Conservation (phyloP, 2,888 invertebrate genomes). For the Polyploca ridens region DNA sequence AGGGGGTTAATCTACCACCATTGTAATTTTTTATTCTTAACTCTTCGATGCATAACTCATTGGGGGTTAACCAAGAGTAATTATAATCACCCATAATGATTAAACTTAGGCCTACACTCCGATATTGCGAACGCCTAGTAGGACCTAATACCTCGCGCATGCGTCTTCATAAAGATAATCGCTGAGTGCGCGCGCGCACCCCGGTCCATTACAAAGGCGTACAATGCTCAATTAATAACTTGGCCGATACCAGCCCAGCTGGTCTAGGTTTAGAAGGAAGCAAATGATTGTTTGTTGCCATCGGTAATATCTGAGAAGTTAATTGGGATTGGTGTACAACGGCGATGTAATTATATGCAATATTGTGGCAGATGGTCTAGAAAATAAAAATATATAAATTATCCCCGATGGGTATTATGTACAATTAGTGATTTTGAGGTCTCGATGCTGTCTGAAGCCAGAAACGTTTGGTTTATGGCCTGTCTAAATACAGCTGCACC, state of each 20-base stretch:
- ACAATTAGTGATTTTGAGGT: too few relatives aligned
- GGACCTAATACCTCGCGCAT: slow-evolving; percentile 27
- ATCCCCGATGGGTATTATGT: too few relatives aligned
- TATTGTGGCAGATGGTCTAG: background rate
- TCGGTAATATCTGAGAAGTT: slow-evolving; percentile 38
- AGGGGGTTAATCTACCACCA: too few relatives aligned
- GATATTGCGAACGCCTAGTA: slow-evolving; percentile 14
- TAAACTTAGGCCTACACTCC: too few relatives aligned
- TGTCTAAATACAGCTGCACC: too few relatives aligned
- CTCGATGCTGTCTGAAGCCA: too few relatives aligned
- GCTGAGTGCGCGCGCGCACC: slow-evolving; percentile 35
- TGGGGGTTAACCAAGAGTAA: too few relatives aligned
- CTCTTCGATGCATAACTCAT: too few relatives aligned
- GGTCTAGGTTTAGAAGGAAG: slow-evolving; percentile 31
- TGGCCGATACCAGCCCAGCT: slow-evolving; percentile 31
- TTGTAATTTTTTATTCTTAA: too few relatives aligned
- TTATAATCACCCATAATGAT: too few relatives aligned
- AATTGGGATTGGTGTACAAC: slow-evolving; percentile 27
- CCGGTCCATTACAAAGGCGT: slow-evolving; percentile 44
- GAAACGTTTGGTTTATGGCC: too few relatives aligned
- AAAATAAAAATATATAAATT: too few relatives aligned
- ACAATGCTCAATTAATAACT: slow-evolving; percentile 61
- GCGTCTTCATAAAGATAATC: slow-evolving; percentile 54
- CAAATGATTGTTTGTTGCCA: slow-evolving; percentile 33
- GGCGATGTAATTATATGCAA: slow-evolving; percentile 15